These are phyloP conservation scores for Phrynocephalus forsythii DNA, from an alignment of 2,797 vertebrate genomes.

Conservation along the genomic window DNA sequence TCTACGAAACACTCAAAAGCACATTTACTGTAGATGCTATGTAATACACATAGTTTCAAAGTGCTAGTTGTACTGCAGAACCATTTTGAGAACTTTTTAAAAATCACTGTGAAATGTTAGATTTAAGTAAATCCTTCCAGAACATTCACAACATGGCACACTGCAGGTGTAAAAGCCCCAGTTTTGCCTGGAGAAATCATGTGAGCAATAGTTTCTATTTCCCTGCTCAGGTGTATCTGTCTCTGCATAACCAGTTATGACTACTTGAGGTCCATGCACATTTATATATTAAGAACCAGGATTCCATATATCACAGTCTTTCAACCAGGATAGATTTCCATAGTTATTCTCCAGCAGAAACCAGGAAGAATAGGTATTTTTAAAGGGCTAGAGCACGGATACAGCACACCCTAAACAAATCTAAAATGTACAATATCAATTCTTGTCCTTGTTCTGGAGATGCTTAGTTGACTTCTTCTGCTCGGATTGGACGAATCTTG, in stretches of 20 bases:
- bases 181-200: constrained; percentile 19
- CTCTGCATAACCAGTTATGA: constrained; percentile 23
- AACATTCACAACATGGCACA: constrained; percentile 26
- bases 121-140: constrained; percentile 16
- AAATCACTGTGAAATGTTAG: neutral
- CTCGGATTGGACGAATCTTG: constrained; percentile 82
- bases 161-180: neutral
- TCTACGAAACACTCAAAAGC: constrained; percentile 4
- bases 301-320: constrained; percentile 30
- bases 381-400: constrained; percentile 57
- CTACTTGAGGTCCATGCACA: neutral
- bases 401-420: constrained; percentile 42
- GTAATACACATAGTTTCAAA: rapidly evolving
- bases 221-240: constrained; percentile 11
- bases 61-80: constrained; percentile 30
- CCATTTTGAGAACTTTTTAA: constrained; percentile 41
- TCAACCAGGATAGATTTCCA: constrained; percentile 8
- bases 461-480: constrained; percentile 73
- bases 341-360: constrained; percentile 30
- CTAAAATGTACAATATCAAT: neutral
- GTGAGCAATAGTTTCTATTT: constrained; percentile 34
- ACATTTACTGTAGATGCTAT: neutral
- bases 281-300: constrained; percentile 17
- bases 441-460: constrained; percentile 51
- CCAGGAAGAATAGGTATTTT: constrained; percentile 46